Evolutionary conservation across 2,888 invertebrate species (phyloP).

Genomic region (Drosophila silvestris): DNA sequence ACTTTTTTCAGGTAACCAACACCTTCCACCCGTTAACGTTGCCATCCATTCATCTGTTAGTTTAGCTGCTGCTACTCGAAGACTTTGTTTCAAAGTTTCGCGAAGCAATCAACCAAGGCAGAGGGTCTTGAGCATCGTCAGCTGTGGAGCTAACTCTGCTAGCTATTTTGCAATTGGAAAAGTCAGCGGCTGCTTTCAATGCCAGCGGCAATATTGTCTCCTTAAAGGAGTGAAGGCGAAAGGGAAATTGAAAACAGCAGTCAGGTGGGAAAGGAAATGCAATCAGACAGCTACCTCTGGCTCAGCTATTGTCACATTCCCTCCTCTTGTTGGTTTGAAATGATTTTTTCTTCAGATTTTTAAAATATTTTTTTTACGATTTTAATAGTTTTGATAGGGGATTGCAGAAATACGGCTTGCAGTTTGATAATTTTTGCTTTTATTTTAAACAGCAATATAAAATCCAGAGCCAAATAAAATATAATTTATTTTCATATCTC

Average conservation of each 20-base stretch:
- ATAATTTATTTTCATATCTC: background rate
- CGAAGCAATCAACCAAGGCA: slow-evolving; percentile 66
- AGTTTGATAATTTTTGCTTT: slow-evolving; percentile 6
- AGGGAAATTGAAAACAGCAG: slow-evolving; percentile 68
- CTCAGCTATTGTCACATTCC: background rate
- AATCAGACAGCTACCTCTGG: slow-evolving; percentile 53
- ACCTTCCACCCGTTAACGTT: background rate
- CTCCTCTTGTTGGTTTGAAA: slow-evolving; percentile 17
- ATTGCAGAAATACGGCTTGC: slow-evolving; percentile 12
- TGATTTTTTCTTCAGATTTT: slow-evolving; percentile 29
- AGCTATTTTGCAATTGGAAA: slow-evolving; percentile 69
- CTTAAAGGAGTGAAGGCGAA: slow-evolving; percentile 25
- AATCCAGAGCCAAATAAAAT: background rate
- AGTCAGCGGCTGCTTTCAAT: slow-evolving; percentile 73
- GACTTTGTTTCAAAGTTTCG: slow-evolving; percentile 73
- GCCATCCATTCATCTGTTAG: slow-evolving; percentile 51
- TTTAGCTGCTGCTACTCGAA: slow-evolving; percentile 50
- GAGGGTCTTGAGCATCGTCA: slow-evolving; percentile 22
- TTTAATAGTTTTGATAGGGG: slow-evolving; percentile 18
- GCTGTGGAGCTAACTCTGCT: slow-evolving; percentile 2
- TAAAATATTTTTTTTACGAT: slow-evolving; percentile 1
- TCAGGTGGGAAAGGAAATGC: slow-evolving; percentile 68
- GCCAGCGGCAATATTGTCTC: slow-evolving; percentile 67
- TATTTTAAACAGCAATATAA: background rate
- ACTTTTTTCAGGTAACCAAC: slow-evolving; percentile 17